Base-by-base conservation (phyloP, 1,140 invertebrate species). In the Phthorimaea operculella region DNA sequence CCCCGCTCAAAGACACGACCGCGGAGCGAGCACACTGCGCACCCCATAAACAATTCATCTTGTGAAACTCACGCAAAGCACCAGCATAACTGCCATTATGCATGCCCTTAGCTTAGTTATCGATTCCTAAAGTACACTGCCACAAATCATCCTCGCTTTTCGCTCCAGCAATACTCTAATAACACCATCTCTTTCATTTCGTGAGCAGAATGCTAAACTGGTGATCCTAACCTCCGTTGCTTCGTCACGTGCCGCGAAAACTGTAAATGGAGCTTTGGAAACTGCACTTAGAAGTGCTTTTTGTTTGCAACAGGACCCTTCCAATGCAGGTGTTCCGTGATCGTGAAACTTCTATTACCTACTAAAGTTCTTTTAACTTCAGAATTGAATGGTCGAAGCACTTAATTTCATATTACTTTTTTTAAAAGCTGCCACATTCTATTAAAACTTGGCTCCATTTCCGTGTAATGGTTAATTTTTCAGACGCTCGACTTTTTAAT, bases 1-100 rank as follows among this genome's bases (percentile, higher is more conserved):
- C 70, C 76, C 71, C 70, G 69, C 71, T 72, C 59, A 59, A 60
- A 62, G 59, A 66, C 57, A 57, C 51, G 58, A 59, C 21, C 21
- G 6, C 21, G 21, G 21, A 28, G 2, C 21, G 21, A 28, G 21
- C n/a, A n/a, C 51, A 68, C 59, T 56, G 59, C 55, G 60, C 54
- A 54, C 48, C 53, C 61, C 59, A 73, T 74, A 71, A 76, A 76
- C 68, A 70, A 77, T 76, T 83, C 69, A 76, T 74, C 66, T 71
- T 63, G 52, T 34, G 44, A 64, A 66, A 68, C 65, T 66, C 64
- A 71, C 66, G 68, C 60, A 67, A 62, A 34, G 11, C 47, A 66
- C 52, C 48, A 66, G 63, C 59, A 64, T 28, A 50, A 50, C 44
- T 16, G 44, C 56, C 60, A 66, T 70, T 72, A 66, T 63, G 64